A percentile compares a stretch with the other conserved stretches of the same genome.
Evolutionary conservation across 92 coral and sea anemone species (phyloP).

Genomic region (Bergia sp.): DNA sequence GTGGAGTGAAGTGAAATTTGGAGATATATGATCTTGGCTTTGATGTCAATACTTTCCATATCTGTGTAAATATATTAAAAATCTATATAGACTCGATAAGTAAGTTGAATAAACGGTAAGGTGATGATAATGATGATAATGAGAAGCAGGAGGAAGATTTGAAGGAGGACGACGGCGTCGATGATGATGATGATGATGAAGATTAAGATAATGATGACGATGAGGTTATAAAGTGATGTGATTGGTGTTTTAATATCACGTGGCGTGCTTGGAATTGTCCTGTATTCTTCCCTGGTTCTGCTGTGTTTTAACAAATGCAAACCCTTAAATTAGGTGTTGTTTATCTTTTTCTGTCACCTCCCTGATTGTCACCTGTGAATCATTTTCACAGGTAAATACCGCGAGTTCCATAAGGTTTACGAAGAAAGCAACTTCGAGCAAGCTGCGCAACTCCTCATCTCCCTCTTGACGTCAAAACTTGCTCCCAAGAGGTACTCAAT

Average conservation of each 20-base stretch:
- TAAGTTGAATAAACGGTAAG: too few relatives aligned
- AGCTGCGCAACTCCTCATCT: conserved; percentile 84
- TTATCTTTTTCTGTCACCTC: not conserved
- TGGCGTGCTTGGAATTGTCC: not conserved
- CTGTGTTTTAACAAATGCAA: not conserved
- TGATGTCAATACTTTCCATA: not conserved
- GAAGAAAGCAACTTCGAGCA: conserved; percentile 80
- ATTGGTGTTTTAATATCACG: too few relatives aligned
- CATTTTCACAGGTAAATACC: conserved; percentile 77
- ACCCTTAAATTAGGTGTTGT: not conserved
- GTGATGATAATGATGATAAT: too few relatives aligned
- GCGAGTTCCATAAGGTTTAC: conserved; percentile 93
- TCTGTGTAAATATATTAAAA: too few relatives aligned
- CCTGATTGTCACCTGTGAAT: not conserved
- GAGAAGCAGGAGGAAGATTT: too few relatives aligned
- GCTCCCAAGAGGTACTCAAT: conserved; percentile 88
- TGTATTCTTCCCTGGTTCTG: not conserved
- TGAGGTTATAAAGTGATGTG: not conserved
- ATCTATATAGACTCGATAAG: too few relatives aligned
- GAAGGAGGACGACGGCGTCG: not conserved
- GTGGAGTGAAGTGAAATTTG: not conserved
- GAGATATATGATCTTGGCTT: not conserved
- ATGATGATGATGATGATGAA: not conserved
- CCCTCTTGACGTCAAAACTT: conserved; percentile 93
- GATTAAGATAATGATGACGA: not conserved